Conservation (phyloP, 2,888 invertebrate species). For the Pomacea canaliculata region DNA sequence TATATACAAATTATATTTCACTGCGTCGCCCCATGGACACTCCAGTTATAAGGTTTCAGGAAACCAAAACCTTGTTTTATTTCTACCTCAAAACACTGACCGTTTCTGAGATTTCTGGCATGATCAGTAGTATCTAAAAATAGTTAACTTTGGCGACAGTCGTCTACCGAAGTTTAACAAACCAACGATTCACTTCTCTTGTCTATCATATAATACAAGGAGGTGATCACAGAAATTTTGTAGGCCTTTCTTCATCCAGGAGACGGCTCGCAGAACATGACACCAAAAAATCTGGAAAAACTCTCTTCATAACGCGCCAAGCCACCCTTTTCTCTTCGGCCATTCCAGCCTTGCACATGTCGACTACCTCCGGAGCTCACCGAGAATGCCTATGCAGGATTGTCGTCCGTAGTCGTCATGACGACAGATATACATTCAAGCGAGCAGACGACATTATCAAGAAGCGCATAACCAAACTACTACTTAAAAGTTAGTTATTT, state of each 20-base stretch:
- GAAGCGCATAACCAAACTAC: too few relatives aligned
- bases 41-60: background rate
- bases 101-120: background rate
- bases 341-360: constrained; percentile 13
- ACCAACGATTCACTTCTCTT: too few relatives aligned
- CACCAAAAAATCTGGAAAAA: too few relatives aligned
- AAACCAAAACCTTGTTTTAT: background rate
- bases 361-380: constrained; percentile 12
- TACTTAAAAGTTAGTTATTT: too few relatives aligned
- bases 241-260: too few relatives aligned
- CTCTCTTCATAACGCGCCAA: background rate
- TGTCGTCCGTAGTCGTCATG: constrained; percentile 22
- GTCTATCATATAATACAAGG: too few relatives aligned
- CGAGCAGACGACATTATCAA: too few relatives aligned
- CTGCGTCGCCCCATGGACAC: constrained; percentile 1
- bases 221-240: too few relatives aligned
- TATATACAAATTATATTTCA: constrained; percentile 13
- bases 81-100: constrained; percentile 1
- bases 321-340: constrained; percentile 1
- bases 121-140: background rate
- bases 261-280: too few relatives aligned
- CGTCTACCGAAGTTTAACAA: background rate
- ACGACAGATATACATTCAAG: constrained; percentile 13
- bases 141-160: constrained; percentile 1
- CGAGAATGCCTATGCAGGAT: background rate